Evolutionary conservation across 1,140 invertebrate genomes (phyloP).

Genomic region (Hyles euphorbiae): DNA sequence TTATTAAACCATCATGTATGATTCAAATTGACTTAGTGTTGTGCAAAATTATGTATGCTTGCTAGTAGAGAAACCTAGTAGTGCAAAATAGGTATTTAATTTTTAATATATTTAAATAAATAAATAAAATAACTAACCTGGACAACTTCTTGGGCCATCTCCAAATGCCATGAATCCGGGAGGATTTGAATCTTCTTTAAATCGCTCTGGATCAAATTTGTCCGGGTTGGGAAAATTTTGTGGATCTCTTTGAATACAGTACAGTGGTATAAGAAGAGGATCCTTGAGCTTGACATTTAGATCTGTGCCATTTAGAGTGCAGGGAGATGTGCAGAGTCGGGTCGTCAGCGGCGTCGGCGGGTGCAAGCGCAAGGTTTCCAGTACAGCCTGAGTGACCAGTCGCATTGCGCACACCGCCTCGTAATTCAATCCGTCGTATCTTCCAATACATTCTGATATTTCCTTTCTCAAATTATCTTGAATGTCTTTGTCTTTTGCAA

Average conservation of each 20-base stretch:
- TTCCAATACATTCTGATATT: slow-evolving; percentile 56
- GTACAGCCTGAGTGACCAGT: slow-evolving; percentile 79
- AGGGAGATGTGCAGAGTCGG: slow-evolving; percentile 65
- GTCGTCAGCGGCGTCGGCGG: slow-evolving; percentile 79
- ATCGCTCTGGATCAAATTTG: slow-evolving; percentile 80
- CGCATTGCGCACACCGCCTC: slow-evolving; percentile 73
- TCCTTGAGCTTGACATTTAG: slow-evolving; percentile 72
- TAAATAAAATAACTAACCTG: slow-evolving; percentile 51
- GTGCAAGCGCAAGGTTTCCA: slow-evolving; percentile 79
- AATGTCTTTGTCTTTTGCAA: slow-evolving; percentile 75
- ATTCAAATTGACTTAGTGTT: too few species aligned
- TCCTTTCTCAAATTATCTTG: slow-evolving; percentile 76
- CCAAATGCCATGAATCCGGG: slow-evolving; percentile 64
- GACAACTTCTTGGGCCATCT: slow-evolving; percentile 75
- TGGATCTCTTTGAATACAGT: slow-evolving; percentile 77
- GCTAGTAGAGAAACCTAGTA: too few species aligned
- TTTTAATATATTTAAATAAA: background rate
- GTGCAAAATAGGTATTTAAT: too few species aligned
- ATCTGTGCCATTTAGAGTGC: slow-evolving; percentile 53
- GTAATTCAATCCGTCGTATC: slow-evolving; percentile 50
- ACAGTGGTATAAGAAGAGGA: slow-evolving; percentile 76
- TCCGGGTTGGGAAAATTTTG: slow-evolving; percentile 69
- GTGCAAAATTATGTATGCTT: too few species aligned
- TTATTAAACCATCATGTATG: too few species aligned
- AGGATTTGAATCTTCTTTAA: slow-evolving; percentile 52